phyloP scores from a whole-genome alignment of 1,140 invertebrate genomes.

The Sesamia nonagrioides region DNA sequence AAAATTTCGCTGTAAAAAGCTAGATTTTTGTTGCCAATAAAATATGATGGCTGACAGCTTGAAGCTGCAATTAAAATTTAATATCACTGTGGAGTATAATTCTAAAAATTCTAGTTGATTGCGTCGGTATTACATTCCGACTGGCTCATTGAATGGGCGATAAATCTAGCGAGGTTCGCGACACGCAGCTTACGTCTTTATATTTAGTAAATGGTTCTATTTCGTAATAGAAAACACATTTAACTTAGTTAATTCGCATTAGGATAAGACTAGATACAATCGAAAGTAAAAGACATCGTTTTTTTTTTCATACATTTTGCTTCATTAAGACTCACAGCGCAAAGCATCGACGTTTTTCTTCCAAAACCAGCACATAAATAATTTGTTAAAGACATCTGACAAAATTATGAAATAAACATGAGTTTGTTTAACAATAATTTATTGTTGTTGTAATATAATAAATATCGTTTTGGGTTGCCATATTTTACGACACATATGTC shows the following conservation, averaged over 20 bases:
- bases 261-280: constrained; percentile 16
- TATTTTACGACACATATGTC: constrained; percentile 39
- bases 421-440: constrained; percentile 43
- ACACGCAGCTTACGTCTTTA: constrained; percentile 37
- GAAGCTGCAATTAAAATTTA: constrained; percentile 42
- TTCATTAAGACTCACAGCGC: constrained; percentile 1
- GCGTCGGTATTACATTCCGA: constrained; percentile 23
- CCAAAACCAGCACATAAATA: constrained; percentile 5
- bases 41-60: constrained; percentile 29
- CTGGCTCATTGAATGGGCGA: constrained; percentile 17
- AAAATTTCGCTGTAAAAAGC: constrained; percentile 44
- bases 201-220: constrained; percentile 35
- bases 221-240: constrained; percentile 26
- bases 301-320: background rate
- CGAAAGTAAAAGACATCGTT: background rate
- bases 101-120: constrained; percentile 37
- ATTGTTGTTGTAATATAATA: constrained; percentile 42
- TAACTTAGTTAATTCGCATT: constrained; percentile 13
- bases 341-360: constrained; percentile 4
- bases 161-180: constrained; percentile 26
- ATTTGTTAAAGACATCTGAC: constrained; percentile 45
- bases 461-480: constrained; percentile 20
- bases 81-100: constrained; percentile 39
- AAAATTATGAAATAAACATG: constrained; percentile 46
- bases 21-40: constrained; percentile 37